Evolutionary conservation across 2,888 invertebrate species (phyloP), one percentile per base, ranked within the genome.

Genomic region (Lasioglossum figueresi): DNA sequence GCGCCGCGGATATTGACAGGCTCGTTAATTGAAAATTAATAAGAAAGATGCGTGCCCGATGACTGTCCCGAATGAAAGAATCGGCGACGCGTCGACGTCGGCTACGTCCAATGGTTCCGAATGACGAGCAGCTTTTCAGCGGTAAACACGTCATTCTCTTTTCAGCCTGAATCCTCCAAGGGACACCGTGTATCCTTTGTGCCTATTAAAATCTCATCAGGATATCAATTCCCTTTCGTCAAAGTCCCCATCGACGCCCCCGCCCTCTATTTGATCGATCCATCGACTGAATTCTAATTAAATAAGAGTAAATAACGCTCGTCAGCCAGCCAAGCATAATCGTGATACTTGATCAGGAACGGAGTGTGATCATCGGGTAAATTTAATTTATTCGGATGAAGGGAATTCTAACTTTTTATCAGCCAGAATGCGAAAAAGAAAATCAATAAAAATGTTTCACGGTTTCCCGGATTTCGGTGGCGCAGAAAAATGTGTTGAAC

Each of bases 21-120:
- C 71, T 80, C 74, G 84, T 88, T 91, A 91, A 92, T 92, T 92
- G 88, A 85, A 89, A 89, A 92, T 91, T 91, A 92, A 92, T 89
- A 90, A 92, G 86, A 83, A 88, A 88, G 87, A 87, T 88, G 85
- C 84, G 82, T 79, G 83, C 75, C 63, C 73, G 77, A 68, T 40
- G 76, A 76, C 52, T 87, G 76, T 80, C 52, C n/a, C 34, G 43
- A 59, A 12, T 68, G 81, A 76, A 74, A 87, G 77, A 79, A 74
- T 59, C 77, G 78, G 63, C 59, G n/a, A 45, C 45, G 19, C 87
- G 80, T 40, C 76, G 79, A n/a, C 4, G 31, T 81, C 79, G 82
- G 81, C 72, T 68, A 72, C 48, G 34, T 56, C 77, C 43, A 83
- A 81, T 81, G 72, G 68, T 45, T 37, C 19, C 70, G 72, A 80